phyloP scores from a whole-genome alignment of 2,797 vertebrate genomes.

The Thunnus albacares region DNA sequence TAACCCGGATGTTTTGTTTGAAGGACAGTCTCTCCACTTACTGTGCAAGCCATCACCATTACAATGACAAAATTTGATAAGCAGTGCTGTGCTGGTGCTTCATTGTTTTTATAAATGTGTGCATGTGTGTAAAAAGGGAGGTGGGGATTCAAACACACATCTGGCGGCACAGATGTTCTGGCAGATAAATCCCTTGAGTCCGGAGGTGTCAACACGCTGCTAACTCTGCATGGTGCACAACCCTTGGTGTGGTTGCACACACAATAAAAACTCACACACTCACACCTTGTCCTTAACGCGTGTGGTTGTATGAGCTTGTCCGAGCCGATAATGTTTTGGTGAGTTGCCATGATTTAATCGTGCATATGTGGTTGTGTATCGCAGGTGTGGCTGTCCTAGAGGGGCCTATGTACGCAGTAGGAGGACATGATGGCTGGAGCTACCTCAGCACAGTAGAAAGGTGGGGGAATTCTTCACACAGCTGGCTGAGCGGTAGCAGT shows the following conservation, averaged over 20 bases:
- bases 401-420: constrained; percentile 98
- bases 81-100: constrained; percentile 21
- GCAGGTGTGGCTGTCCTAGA: constrained; percentile 95
- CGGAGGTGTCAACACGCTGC: constrained; percentile 60
- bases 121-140: constrained; percentile 10
- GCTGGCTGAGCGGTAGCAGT: too few species aligned
- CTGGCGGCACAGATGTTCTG: constrained; percentile 76
- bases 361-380: constrained; percentile 27
- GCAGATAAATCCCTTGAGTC: constrained; percentile 61
- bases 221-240: constrained; percentile 39
- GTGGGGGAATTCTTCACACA: constrained; percentile 71
- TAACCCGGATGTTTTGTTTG: constrained; percentile 14
- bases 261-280: constrained; percentile 29
- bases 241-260: constrained; percentile 24
- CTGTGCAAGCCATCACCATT: constrained; percentile 19
- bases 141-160: constrained; percentile 61
- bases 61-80: constrained; percentile 24
- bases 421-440: constrained; percentile 98
- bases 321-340: constrained; percentile 32
- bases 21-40: constrained; percentile 12
- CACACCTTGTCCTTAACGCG: constrained; percentile 6
- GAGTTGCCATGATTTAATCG: constrained; percentile 33
- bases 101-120: constrained; percentile 38
- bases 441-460: constrained; percentile 98
- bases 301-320: constrained; percentile 27